Evolutionary conservation across 2,797 vertebrate genomes (phyloP).

Genomic region (Helarctos malayanus): DNA sequence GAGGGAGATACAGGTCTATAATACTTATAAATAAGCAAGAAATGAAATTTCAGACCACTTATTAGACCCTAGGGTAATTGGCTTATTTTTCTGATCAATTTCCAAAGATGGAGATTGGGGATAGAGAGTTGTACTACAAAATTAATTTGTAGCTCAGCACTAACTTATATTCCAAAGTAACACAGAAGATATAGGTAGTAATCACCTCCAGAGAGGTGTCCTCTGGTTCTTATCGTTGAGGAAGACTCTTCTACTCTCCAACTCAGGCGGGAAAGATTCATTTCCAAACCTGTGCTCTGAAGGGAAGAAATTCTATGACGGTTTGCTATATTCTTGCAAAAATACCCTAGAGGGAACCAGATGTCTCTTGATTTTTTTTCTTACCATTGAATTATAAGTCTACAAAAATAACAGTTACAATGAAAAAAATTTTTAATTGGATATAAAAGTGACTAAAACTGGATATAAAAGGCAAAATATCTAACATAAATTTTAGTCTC

Average conservation of each 20-base stretch:
- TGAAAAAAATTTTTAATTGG: not conserved
- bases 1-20: not conserved
- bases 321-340: constrained; percentile 30
- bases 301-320: constrained; percentile 52
- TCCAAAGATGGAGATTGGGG: not conserved
- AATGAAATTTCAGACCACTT: constrained; percentile 27
- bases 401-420: not conserved
- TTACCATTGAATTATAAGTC: not conserved
- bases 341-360: not conserved
- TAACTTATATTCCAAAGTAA: constrained; percentile 3
- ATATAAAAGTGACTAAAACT: not conserved
- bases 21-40: not conserved
- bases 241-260: not conserved
- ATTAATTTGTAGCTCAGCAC: not conserved
- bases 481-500: constrained; percentile 60
- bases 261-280: not conserved
- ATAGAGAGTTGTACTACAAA: not conserved
- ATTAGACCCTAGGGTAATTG: not conserved
- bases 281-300: constrained; percentile 32
- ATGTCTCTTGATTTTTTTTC: not conserved
- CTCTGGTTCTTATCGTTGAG: not conserved
- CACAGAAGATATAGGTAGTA: not conserved
- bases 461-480: not conserved
- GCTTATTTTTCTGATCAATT: constrained; percentile 38
- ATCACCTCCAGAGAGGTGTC: not conserved